These are phyloP conservation scores for Neotragus moschatus DNA, from an alignment of 2,113 vertebrate species.

Conservation along the genomic window DNA sequence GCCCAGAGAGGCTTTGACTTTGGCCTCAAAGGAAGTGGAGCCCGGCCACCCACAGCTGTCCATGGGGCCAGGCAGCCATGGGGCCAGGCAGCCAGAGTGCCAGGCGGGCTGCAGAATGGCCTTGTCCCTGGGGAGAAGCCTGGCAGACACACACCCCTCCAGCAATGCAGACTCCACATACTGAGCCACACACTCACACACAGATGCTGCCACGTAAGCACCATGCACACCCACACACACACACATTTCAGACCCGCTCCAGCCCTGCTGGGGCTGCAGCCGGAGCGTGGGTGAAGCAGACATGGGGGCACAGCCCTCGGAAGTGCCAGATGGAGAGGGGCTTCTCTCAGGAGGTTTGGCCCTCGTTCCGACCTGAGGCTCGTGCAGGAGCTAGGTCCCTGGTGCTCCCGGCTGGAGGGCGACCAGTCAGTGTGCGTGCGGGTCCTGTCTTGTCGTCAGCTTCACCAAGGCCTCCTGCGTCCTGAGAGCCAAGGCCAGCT, in stretches of 20 bases:
- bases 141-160: background rate
- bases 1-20: background rate
- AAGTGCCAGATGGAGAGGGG: background rate
- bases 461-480: rapidly evolving
- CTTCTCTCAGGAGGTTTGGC: background rate
- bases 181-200: too few species aligned
- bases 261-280: background rate
- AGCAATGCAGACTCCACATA: background rate
- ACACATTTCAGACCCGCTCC: rapidly evolving
- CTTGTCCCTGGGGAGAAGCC: background rate
- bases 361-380: background rate
- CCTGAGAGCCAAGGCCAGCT: background rate
- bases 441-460: rapidly evolving
- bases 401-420: background rate
- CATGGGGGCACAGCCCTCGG: background rate
- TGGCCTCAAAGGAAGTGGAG: background rate
- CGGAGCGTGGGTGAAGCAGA: rapidly evolving
- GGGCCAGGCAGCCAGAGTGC: too few species aligned
- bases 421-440: rapidly evolving
- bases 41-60: background rate
- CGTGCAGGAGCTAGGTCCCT: rapidly evolving
- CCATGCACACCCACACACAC: background rate
- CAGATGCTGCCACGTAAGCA: background rate
- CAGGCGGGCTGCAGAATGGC: background rate
- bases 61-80: background rate